These are phyloP conservation scores for Burhinus bistriatus DNA, from an alignment of 2,113 vertebrate species.

Conservation along the genomic window DNA sequence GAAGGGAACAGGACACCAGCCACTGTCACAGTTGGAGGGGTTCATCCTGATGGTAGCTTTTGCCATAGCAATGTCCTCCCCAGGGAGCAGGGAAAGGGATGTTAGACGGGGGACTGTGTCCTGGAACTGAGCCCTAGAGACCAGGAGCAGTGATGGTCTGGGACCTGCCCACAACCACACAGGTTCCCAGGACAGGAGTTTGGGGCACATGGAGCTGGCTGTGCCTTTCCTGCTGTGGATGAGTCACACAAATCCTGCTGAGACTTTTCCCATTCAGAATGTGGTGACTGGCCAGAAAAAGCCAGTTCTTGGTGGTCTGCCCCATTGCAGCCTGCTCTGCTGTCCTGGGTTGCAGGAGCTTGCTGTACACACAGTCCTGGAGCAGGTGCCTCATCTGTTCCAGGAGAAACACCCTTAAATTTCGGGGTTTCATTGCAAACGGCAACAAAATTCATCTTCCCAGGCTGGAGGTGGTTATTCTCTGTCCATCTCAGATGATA, in stretches of 20 bases:
- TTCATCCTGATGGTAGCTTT: not conserved
- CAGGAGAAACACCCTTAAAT: not conserved
- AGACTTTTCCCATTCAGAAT: not conserved
- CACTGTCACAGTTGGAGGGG: not conserved
- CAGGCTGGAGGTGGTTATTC: not conserved
- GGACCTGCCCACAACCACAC: not conserved
- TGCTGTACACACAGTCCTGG: not conserved
- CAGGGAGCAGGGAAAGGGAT: not conserved
- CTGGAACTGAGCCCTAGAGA: not conserved
- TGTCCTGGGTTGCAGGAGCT: not conserved
- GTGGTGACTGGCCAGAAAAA: not conserved
- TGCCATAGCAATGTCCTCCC: not conserved
- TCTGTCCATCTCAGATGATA: not conserved
- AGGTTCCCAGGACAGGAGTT: not conserved
- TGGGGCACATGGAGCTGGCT: not conserved
- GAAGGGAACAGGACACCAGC: not conserved
- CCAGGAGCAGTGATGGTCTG: not conserved
- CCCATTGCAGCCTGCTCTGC: not conserved
- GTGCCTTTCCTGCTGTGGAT: not conserved
- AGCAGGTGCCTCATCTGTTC: not conserved
- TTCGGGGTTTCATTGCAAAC: not conserved
- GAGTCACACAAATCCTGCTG: not conserved
- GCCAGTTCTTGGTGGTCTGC: not conserved
- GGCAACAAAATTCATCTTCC: not conserved
- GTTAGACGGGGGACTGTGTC: not conserved